phyloP scores from a whole-genome alignment of 2,113 vertebrate species.

The Cinclus mexicanus region DNA sequence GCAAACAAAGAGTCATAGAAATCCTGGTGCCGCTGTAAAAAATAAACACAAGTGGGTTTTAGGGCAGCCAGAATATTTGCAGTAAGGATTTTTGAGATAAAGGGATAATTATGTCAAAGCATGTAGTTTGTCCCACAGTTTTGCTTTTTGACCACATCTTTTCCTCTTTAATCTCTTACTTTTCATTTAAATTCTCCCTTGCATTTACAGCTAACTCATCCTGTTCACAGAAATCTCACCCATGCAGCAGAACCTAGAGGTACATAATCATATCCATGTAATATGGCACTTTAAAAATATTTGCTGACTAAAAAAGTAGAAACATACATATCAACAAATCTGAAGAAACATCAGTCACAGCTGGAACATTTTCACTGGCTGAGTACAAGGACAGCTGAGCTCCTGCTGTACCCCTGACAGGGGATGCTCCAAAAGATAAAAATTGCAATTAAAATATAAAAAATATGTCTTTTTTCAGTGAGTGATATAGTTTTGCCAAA shows the following conservation, averaged over 20 bases:
- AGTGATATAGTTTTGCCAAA: background rate
- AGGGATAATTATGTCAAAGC: background rate
- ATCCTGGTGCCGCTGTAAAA: constrained; percentile 78
- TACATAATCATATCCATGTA: accelerated
- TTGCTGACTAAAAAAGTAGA: background rate
- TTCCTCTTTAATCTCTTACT: background rate
- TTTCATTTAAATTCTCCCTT: background rate
- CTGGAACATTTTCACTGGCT: background rate
- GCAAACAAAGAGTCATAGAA: constrained; percentile 92
- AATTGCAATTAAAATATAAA: background rate
- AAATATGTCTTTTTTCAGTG: background rate
- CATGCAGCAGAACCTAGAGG: background rate
- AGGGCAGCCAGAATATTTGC: background rate
- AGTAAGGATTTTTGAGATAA: background rate
- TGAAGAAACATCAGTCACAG: background rate
- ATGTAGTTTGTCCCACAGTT: background rate
- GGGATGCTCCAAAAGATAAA: background rate
- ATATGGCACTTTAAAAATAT: background rate
- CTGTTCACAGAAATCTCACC: background rate
- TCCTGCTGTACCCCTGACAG: background rate
- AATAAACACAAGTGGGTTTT: background rate
- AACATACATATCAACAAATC: background rate
- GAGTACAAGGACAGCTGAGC: background rate
- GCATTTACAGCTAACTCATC: background rate
- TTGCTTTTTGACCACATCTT: background rate